Conservation (phyloP, 2,113 vertebrate species). For the Microtus pennsylvanicus region DNA sequence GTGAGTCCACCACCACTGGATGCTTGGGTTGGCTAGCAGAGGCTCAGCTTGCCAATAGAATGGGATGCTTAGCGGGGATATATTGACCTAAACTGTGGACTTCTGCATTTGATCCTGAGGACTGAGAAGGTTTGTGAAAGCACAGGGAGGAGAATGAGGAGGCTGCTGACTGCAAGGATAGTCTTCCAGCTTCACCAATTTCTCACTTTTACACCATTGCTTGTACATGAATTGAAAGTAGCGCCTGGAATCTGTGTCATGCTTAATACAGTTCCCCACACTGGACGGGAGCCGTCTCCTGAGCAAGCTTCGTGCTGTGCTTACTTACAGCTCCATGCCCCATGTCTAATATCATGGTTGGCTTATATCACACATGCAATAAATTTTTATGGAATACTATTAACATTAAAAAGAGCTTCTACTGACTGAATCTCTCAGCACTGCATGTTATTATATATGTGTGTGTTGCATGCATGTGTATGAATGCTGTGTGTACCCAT, state of each 20-base stretch:
- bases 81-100: neutral
- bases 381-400: neutral
- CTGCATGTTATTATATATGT: neutral
- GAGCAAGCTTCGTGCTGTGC: neutral
- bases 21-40: neutral
- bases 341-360: neutral
- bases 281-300: neutral
- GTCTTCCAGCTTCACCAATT: neutral
- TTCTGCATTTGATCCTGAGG: neutral
- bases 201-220: neutral
- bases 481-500: neutral
- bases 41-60: neutral
- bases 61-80: neutral
- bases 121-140: neutral
- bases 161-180: neutral
- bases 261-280: neutral
- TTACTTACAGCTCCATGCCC: neutral
- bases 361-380: neutral
- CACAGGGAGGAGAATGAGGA: neutral
- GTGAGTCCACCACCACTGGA: neutral
- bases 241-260: rapidly evolving
- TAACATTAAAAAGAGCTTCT: neutral
- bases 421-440: neutral
- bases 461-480: neutral
- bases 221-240: rapidly evolving